phyloP scores from a whole-genome alignment of 2,797 vertebrate species.

The Microchirus variegatus region DNA sequence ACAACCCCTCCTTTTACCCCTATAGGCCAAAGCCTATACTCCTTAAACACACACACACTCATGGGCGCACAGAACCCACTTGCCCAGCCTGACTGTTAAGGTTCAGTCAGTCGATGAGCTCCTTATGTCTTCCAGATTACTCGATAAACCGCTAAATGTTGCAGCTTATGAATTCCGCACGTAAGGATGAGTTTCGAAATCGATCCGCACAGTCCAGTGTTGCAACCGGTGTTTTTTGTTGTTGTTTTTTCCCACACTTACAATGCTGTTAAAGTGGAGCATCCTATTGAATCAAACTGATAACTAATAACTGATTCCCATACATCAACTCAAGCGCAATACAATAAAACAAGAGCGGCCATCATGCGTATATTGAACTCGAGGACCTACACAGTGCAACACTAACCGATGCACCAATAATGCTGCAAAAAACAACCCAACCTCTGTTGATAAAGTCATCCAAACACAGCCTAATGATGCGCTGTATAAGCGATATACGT shows the following conservation, averaged over 20 bases:
- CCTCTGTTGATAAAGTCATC: constrained; percentile 6
- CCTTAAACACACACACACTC: constrained; percentile 22
- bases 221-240: constrained; percentile 57
- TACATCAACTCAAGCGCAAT: constrained; percentile 53
- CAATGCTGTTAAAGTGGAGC: constrained; percentile 8
- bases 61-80: constrained; percentile 11
- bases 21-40: neutral
- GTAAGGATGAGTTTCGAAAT: constrained; percentile 50
- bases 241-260: constrained; percentile 4
- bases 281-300: constrained; percentile 22
- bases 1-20: neutral
- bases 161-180: constrained; percentile 44
- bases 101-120: constrained; percentile 48
- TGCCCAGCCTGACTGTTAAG: constrained; percentile 29
- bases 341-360: constrained; percentile 23
- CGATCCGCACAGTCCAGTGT: constrained; percentile 46
- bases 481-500: neutral
- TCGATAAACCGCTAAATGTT: constrained; percentile 56
- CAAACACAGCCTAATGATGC: constrained; percentile 2
- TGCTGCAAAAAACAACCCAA: constrained; percentile 15
- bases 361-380: constrained; percentile 43
- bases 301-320: constrained; percentile 46
- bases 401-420: constrained; percentile 2
- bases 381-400: neutral
- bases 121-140: constrained; percentile 62